Evolutionary conservation across 2,888 invertebrate species (phyloP).

Genomic region (Folsomia manolachei): DNA sequence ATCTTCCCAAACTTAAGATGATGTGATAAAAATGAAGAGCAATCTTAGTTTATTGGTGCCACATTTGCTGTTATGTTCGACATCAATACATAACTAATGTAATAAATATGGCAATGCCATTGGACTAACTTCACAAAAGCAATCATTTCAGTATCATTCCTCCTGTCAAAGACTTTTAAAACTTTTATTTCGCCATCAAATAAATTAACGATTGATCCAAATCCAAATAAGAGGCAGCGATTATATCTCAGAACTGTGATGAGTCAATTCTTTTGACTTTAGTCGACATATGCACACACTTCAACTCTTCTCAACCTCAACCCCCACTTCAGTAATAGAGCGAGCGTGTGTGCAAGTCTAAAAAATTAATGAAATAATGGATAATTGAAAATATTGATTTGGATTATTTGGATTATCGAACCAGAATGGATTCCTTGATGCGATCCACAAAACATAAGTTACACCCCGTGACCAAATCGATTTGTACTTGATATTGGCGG

Average conservation of each 20-base stretch:
- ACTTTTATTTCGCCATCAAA: background rate
- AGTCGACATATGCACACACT: background rate
- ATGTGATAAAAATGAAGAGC: background rate
- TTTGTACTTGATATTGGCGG: too few species aligned
- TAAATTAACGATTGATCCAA: background rate
- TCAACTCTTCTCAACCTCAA: background rate
- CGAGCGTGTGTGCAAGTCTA: too few species aligned
- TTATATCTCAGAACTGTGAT: background rate
- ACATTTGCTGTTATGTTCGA: background rate
- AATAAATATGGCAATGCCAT: too few species aligned
- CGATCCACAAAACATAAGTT: background rate
- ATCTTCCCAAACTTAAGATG: background rate
- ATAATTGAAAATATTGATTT: background rate
- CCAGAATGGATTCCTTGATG: background rate
- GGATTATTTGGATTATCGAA: background rate
- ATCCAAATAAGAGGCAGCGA: background rate
- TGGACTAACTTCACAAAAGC: too few species aligned
- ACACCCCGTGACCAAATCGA: slow-evolving; percentile 3
- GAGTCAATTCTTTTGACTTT: background rate
- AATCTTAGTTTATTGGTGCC: background rate
- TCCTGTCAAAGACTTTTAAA: background rate
- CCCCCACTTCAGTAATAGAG: background rate
- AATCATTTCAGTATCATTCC: background rate
- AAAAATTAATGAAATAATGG: background rate
- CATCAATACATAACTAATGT: background rate